These are phyloP conservation scores for Rhinolophus ferrumequinum DNA, from an alignment of 2,113 vertebrate species.

Conservation along the genomic window DNA sequence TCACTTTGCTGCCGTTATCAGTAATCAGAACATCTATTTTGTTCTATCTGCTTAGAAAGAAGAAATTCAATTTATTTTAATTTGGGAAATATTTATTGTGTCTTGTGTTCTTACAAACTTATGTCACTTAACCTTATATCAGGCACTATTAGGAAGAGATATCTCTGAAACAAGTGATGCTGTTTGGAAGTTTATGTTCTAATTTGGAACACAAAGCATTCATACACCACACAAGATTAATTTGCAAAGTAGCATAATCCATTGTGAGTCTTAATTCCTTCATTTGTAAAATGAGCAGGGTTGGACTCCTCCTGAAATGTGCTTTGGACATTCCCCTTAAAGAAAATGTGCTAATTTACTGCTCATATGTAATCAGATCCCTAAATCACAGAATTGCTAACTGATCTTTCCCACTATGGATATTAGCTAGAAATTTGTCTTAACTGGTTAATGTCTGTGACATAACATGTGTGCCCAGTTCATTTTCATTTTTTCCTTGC, in stretches of 20 bases:
- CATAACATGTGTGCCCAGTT: background rate
- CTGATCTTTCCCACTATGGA: background rate
- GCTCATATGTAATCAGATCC: conserved; percentile 7
- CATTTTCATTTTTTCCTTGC: conserved; percentile 9
- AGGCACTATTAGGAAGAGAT: conserved; percentile 21
- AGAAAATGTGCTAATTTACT: conserved; percentile 34
- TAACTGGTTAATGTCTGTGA: background rate
- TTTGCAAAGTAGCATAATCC: background rate
- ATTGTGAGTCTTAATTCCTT: conserved; percentile 40
- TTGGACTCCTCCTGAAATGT: background rate
- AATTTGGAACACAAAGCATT: conserved; percentile 40
- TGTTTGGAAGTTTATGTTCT: conserved; percentile 42
- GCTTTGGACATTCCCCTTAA: conserved; percentile 14
- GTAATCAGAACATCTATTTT: conserved; percentile 26
- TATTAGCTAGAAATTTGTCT: conserved; percentile 44
- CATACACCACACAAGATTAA: conserved; percentile 26
- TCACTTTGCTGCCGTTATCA: conserved; percentile 23
- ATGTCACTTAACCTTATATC: background rate
- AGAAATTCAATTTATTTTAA: conserved; percentile 53
- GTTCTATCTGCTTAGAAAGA: conserved; percentile 17
- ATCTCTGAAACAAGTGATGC: conserved; percentile 2
- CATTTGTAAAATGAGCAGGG: background rate
- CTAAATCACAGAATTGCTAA: background rate
- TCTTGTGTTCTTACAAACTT: background rate
- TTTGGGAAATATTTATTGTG: conserved; percentile 38